Percentiles rank a stretch among this genome's conserved stretches.
Evolutionary conservation across 2,113 vertebrate genomes (phyloP).

Genomic region (Mirounga angustirostris): DNA sequence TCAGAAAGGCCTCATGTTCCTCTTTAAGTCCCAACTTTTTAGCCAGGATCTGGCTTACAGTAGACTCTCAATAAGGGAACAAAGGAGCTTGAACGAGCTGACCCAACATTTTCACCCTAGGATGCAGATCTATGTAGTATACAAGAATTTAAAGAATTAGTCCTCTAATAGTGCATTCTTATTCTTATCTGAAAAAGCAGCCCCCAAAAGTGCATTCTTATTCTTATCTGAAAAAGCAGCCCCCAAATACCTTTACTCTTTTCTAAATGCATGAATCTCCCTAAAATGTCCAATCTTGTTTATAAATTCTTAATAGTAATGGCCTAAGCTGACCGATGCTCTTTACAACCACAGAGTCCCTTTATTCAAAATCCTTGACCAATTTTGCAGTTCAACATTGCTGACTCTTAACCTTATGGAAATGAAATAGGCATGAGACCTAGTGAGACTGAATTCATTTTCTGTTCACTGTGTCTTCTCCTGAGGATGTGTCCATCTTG

Average conservation of each 20-base stretch:
- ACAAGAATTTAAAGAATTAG: background rate
- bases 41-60: background rate
- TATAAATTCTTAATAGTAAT: background rate
- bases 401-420: background rate
- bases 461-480: background rate
- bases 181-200: background rate
- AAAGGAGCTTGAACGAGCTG: background rate
- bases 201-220: background rate
- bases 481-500: background rate
- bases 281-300: background rate
- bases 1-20: background rate
- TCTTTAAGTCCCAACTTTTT: background rate
- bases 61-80: background rate
- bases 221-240: background rate
- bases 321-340: background rate
- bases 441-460: background rate
- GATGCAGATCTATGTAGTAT: background rate
- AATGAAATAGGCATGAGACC: background rate
- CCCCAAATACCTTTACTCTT: background rate
- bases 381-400: background rate
- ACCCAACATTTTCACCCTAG: background rate
- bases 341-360: background rate
- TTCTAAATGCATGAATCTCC: slow-evolving; percentile 1
- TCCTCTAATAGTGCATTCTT: background rate
- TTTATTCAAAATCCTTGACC: background rate